Conservation (phyloP, 2,888 invertebrate genomes). For the Nyleta sp. region DNA sequence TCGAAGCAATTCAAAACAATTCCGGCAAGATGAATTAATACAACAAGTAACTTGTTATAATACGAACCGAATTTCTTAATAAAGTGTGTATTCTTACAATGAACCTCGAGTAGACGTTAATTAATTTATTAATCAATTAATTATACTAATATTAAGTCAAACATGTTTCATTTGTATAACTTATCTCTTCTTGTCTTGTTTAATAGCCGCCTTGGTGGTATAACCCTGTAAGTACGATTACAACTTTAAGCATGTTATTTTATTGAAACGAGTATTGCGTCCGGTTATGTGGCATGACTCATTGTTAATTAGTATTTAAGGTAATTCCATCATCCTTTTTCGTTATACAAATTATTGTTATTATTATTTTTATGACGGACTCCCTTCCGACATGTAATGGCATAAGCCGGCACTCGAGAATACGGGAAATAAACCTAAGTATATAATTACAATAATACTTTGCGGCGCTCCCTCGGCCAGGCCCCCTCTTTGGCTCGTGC, state of each 20-base stretch:
- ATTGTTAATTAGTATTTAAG: no score
- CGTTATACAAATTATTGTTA: slow-evolving; percentile 78
- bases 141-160: slow-evolving; percentile 14
- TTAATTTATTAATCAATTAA: slow-evolving; percentile 6
- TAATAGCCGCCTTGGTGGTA: slow-evolving; percentile 95
- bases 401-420: slow-evolving; percentile 72
- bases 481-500: slow-evolving; percentile 53
- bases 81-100: slow-evolving; percentile 9
- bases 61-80: slow-evolving; percentile 1
- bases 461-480: slow-evolving; percentile 68
- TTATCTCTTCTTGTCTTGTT: slow-evolving; percentile 24
- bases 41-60: slow-evolving; percentile 8
- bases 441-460: slow-evolving; percentile 82
- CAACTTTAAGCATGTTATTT: slow-evolving; percentile 15
- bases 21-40: no score
- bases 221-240: slow-evolving; percentile 91
- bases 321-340: no score
- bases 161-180: slow-evolving; percentile 22
- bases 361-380: slow-evolving; percentile 79
- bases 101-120: not conserved
- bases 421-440: slow-evolving; percentile 82
- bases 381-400: slow-evolving; percentile 73
- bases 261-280: no score
- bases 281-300: no score
- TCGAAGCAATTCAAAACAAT: no score